Percentiles rank a stretch among this genome's conserved stretches.
Evolutionary conservation across 2,888 invertebrate genomes (phyloP).

Genomic region (Dolichomitus sp.): DNA sequence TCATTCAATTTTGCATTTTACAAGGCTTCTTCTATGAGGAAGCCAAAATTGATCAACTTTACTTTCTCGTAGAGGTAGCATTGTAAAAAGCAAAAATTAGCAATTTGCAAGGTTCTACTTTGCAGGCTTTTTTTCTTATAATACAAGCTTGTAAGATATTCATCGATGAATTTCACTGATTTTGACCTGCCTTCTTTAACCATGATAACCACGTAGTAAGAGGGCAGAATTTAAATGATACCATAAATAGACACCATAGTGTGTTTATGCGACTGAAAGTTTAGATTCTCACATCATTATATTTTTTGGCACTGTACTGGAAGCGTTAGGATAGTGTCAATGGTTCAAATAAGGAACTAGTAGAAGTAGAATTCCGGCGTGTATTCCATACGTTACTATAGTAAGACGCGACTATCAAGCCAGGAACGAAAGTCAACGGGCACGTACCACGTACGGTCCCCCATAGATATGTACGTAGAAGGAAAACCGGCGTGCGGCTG

Average conservation of each 20-base stretch:
- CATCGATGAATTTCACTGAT: no score
- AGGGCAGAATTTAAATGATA: neutral
- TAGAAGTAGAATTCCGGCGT: slow-evolving; percentile 28
- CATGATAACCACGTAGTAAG: neutral
- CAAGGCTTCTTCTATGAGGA: no score
- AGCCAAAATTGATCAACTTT: no score
- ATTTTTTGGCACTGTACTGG: neutral
- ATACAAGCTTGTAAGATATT: no score
- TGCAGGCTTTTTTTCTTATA: no score
- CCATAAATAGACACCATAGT: neutral
- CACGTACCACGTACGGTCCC: slow-evolving; percentile 50
- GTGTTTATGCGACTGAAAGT: neutral
- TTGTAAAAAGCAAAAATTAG: no score
- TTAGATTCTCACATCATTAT: neutral
- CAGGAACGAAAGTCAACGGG: slow-evolving; percentile 62
- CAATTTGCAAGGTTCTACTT: no score
- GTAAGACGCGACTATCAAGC: slow-evolving; percentile 37
- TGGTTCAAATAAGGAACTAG: slow-evolving; percentile 17
- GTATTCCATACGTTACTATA: slow-evolving; percentile 5
- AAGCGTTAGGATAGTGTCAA: neutral
- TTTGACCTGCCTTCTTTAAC: neutral
- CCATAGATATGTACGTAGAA: slow-evolving; percentile 58
- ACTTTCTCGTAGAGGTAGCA: no score
- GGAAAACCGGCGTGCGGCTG: slow-evolving; percentile 47
- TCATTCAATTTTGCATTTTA: no score